These are phyloP conservation scores for Antennarius striatus DNA, from an alignment of 2,113 vertebrate species.

Conservation along the genomic window DNA sequence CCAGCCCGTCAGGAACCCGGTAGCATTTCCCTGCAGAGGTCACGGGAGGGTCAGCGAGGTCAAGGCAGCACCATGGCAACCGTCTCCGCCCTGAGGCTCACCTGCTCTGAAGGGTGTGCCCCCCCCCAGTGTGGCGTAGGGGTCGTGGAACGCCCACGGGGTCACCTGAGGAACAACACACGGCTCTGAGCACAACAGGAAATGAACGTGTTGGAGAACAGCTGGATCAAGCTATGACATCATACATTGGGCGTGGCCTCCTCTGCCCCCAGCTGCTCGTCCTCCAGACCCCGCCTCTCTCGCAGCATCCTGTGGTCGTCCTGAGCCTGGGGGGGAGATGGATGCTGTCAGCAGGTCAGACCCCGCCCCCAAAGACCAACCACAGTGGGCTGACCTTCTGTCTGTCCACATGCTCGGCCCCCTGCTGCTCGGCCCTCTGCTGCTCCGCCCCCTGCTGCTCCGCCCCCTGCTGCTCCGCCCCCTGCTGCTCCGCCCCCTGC, in stretches of 20 bases:
- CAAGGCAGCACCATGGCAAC: not conserved
- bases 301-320: conserved; percentile 63
- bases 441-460: too few species aligned
- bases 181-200: too few species aligned
- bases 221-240: not conserved
- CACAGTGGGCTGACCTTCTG: conserved; percentile 76
- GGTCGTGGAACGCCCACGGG: conserved; percentile 84
- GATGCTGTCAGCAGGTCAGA: too few species aligned
- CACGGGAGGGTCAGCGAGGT: not conserved
- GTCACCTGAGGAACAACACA: conserved; percentile 67
- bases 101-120: conserved; percentile 85
- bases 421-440: too few species aligned
- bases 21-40: conserved; percentile 80
- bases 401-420: conserved; percentile 67
- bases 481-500: too few species aligned
- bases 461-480: too few species aligned
- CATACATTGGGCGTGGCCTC: conserved; percentile 10
- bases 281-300: conserved; percentile 40
- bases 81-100: conserved; percentile 29
- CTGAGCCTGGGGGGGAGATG: conserved; percentile 42
- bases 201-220: not conserved
- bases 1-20: conserved; percentile 78
- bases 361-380: not conserved
- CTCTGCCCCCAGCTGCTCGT: conserved; percentile 34
- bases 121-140: conserved; percentile 71